Evolutionary conservation across 1,140 invertebrate species (phyloP).

Genomic region (Cydia splendana): DNA sequence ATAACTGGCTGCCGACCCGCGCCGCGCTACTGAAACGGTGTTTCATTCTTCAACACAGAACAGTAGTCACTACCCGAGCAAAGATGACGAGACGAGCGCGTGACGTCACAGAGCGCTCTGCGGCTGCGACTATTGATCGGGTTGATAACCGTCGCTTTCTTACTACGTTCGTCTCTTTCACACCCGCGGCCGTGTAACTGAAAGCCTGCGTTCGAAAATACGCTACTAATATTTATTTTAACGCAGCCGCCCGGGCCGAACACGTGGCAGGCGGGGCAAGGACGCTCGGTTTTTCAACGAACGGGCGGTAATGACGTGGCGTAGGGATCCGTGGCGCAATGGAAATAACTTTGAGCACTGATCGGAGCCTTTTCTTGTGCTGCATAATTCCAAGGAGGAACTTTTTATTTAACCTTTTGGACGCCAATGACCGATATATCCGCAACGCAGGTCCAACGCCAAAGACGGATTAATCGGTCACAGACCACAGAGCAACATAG

Average conservation of each 20-base stretch:
- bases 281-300: slow-evolving; percentile 21
- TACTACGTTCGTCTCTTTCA: slow-evolving; percentile 54
- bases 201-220: slow-evolving; percentile 74
- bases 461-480: too few species aligned
- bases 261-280: slow-evolving; percentile 60
- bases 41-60: slow-evolving; percentile 54
- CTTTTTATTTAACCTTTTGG: too few species aligned
- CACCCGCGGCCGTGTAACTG: slow-evolving; percentile 51
- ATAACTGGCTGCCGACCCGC: slow-evolving; percentile 9
- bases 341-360: neutral
- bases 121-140: slow-evolving; percentile 78
- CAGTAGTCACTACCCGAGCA: slow-evolving; percentile 73
- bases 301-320: slow-evolving; percentile 8
- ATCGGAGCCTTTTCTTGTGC: neutral
- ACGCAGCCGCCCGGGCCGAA: slow-evolving; percentile 65
- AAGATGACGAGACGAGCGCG: slow-evolving; percentile 74
- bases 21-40: slow-evolving; percentile 45
- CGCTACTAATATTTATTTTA: slow-evolving; percentile 80
- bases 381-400: neutral
- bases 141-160: slow-evolving; percentile 59
- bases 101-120: slow-evolving; percentile 77
- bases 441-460: too few species aligned
- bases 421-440: too few species aligned
- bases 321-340: neutral
- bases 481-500: too few species aligned